Percentiles rank a stretch among this genome's conserved stretches.
These are phyloP conservation scores for Semnornis frantzii DNA, from an alignment of 2,113 vertebrate species.

Conservation along the genomic window DNA sequence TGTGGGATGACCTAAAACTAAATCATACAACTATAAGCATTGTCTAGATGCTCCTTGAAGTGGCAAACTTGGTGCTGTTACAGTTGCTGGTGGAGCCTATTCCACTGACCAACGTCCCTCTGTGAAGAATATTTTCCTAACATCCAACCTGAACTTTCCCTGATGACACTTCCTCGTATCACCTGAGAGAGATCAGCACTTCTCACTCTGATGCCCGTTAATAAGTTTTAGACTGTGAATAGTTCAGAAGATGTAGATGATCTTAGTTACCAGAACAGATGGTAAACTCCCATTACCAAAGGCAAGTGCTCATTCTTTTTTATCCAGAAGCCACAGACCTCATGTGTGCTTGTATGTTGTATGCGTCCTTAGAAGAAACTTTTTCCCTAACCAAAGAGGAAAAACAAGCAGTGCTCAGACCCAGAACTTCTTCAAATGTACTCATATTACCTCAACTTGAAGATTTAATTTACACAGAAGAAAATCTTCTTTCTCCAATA, in stretches of 20 bases:
- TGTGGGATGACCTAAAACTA: background rate
- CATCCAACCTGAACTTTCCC: background rate
- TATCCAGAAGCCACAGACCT: background rate
- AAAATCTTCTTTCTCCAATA: background rate
- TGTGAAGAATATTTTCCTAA: background rate
- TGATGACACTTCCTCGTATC: background rate
- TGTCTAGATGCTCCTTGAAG: background rate
- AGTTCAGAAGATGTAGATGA: background rate
- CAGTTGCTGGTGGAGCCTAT: background rate
- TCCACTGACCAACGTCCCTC: rapidly evolving
- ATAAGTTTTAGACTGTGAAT: rapidly evolving
- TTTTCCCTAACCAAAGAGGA: background rate
- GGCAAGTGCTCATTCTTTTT: background rate
- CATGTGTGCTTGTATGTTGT: background rate
- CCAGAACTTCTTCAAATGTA: background rate
- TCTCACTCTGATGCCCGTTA: background rate
- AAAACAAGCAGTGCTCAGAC: background rate
- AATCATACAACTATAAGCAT: rapidly evolving
- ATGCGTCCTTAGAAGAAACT: background rate
- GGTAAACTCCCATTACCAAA: background rate
- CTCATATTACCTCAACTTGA: background rate
- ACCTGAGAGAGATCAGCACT: background rate
- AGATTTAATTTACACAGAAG: background rate
- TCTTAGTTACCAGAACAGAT: background rate
- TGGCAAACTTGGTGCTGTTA: background rate